phyloP scores from a whole-genome alignment of 2,888 invertebrate species.

The Emmelina monodactyla region DNA sequence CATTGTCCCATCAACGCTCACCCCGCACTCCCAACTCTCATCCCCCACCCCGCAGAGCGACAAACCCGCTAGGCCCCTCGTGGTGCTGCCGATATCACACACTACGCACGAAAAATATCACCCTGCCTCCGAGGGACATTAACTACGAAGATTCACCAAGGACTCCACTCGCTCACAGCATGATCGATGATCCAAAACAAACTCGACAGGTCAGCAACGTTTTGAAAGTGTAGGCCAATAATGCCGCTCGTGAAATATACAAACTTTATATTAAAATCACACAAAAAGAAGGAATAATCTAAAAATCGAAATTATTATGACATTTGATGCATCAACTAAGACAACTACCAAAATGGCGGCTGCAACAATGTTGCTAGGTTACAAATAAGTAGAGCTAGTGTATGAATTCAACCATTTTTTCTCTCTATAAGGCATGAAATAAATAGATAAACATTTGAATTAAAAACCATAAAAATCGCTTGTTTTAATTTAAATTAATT shows the following conservation, averaged over 20 bases:
- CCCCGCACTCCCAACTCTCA: slow-evolving; percentile 26
- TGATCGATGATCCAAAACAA: no score
- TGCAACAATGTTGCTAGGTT: slow-evolving; percentile 19
- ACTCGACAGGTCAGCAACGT: no score
- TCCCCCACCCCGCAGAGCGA: slow-evolving; percentile 17
- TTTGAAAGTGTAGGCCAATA: no score
- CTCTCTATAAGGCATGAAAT: no score
- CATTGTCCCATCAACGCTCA: slow-evolving; percentile 47
- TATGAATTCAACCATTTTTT: no score
- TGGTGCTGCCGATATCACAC: slow-evolving; percentile 19
- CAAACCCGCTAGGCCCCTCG: no score
- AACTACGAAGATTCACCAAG: slow-evolving; percentile 48
- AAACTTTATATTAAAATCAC: slow-evolving; percentile 31
- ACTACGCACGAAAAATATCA: slow-evolving; percentile 22
- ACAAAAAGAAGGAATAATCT: slow-evolving; percentile 49
- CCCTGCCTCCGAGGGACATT: slow-evolving; percentile 50
- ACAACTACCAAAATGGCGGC: slow-evolving; percentile 66
- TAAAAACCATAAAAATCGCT: no score
- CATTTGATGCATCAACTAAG: slow-evolving; percentile 55
- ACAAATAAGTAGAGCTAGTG: no score
- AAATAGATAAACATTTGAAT: no score
- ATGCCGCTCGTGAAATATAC: no score
- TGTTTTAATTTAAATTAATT: no score
- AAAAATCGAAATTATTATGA: slow-evolving; percentile 63
- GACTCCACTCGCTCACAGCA: no score